Evolutionary conservation across 2,113 vertebrate species (phyloP).

Genomic region (Pogonocichla stellata): DNA sequence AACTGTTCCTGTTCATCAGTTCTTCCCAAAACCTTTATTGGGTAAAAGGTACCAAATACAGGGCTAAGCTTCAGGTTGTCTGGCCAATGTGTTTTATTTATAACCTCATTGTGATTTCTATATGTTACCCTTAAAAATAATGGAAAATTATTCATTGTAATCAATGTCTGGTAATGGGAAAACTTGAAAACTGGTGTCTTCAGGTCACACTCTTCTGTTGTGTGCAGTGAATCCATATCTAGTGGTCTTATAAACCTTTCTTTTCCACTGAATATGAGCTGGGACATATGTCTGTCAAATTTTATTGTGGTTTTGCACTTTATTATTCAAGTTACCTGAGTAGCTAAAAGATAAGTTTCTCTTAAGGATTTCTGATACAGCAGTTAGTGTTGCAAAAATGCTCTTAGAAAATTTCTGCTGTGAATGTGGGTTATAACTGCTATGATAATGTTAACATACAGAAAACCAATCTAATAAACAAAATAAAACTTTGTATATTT

Average conservation of each 20-base stretch:
- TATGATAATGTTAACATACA: conserved; percentile 27
- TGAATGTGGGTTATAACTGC: conserved; percentile 39
- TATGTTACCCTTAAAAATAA: background rate
- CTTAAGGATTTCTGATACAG: background rate
- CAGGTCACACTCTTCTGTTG: background rate
- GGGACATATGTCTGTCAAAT: conserved; percentile 25
- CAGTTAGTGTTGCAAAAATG: conserved; percentile 11
- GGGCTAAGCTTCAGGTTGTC: background rate
- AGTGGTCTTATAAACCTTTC: background rate
- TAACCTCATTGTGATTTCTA: background rate
- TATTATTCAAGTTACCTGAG: conserved; percentile 18
- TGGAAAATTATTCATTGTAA: background rate
- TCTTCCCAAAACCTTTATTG: background rate
- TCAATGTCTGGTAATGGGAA: conserved; percentile 6
- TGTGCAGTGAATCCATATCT: conserved; percentile 29
- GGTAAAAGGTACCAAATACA: background rate
- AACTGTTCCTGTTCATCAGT: background rate
- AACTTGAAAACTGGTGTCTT: conserved; percentile 41
- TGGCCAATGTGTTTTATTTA: background rate
- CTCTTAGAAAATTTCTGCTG: conserved; percentile 23
- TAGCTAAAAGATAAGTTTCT: conserved; percentile 12
- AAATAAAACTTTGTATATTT: conserved; percentile 61
- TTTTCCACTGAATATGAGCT: background rate
- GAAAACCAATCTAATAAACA: conserved; percentile 50
- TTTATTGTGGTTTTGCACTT: conserved; percentile 57